These are phyloP conservation scores for Coenobita brevimanus DNA, from an alignment of 1,140 invertebrate genomes.

Conservation along the genomic window DNA sequence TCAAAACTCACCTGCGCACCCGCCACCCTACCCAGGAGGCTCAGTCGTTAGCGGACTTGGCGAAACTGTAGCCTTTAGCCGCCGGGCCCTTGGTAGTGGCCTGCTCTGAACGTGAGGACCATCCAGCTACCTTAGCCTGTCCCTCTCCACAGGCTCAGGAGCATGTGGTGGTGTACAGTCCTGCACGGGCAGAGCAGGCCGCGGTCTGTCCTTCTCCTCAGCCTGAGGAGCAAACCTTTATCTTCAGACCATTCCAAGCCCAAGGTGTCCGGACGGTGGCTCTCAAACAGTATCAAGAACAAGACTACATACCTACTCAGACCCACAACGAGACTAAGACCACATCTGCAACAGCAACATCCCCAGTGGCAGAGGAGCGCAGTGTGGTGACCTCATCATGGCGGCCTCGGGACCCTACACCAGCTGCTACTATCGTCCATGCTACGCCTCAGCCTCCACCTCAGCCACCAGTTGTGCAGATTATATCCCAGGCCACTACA, in stretches of 20 bases:
- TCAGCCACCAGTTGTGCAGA: conserved; percentile 47
- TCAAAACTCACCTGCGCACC: conserved; percentile 67
- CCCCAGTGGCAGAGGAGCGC: conserved; percentile 1
- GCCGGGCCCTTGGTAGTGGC: conserved; percentile 58
- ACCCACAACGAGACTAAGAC: conserved; percentile 22
- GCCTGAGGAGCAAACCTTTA: conserved; percentile 49
- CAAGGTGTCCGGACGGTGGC: conserved; percentile 61
- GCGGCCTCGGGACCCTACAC: conserved; percentile 30
- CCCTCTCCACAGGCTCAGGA: conserved; percentile 36
- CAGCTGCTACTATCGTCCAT: conserved; percentile 36
- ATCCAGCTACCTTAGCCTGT: conserved; percentile 9
- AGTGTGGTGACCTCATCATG: conserved; percentile 30
- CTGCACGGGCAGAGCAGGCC: conserved; percentile 40
- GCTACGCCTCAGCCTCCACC: background rate
- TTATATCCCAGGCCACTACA: conserved; percentile 47
- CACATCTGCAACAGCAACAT: background rate
- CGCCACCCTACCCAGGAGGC: conserved; percentile 69
- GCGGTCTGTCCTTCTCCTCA: conserved; percentile 53
- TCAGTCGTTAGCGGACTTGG: conserved; percentile 48
- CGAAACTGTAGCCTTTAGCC: conserved; percentile 58
- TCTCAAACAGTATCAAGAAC: conserved; percentile 51
- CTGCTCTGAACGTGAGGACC: conserved; percentile 47
- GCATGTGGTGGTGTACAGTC: conserved; percentile 49
- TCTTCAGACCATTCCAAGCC: conserved; percentile 59
- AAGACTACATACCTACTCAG: conserved; percentile 32